phyloP scores from a whole-genome alignment of 2,888 invertebrate genomes.

The Ephialtes manifestator region DNA sequence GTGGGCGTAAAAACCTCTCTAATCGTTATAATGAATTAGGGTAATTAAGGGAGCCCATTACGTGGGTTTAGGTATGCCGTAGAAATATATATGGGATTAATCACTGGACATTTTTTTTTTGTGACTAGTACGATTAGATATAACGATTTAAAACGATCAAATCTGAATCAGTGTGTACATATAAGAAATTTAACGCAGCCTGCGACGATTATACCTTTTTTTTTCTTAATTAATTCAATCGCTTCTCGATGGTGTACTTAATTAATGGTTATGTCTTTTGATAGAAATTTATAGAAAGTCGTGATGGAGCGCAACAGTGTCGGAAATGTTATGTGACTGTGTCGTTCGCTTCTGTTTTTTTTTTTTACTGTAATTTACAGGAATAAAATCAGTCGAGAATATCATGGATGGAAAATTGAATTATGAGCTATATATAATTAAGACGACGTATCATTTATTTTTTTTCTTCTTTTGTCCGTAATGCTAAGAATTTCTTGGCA shows the following conservation, averaged over 20 bases:
- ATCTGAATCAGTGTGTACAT: conserved; percentile 46
- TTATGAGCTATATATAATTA: conserved; percentile 6
- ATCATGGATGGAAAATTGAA: conserved; percentile 25
- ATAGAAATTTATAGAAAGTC: conserved; percentile 68
- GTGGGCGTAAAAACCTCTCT: conserved; percentile 72
- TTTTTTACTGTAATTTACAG: conserved; percentile 7
- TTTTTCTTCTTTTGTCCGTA: neutral
- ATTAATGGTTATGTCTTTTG: conserved; percentile 62
- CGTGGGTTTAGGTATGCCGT: conserved; percentile 60
- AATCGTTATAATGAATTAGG: conserved; percentile 76
- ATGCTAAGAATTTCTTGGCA: neutral
- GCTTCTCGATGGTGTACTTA: conserved; percentile 63
- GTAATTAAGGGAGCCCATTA: conserved; percentile 81
- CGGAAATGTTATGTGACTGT: conserved; percentile 20
- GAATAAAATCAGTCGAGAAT: conserved; percentile 11
- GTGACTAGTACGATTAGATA: conserved; percentile 52
- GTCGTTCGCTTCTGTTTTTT: conserved; percentile 26
- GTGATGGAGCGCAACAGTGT: conserved; percentile 44
- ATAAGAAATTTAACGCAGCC: conserved; percentile 47
- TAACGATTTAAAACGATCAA: conserved; percentile 56
- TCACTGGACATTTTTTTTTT: conserved; percentile 43
- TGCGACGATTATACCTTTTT: conserved; percentile 36
- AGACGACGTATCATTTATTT: neutral
- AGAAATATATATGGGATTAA: conserved; percentile 58
- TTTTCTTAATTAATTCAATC: conserved; percentile 67